Conservation (phyloP, 2,113 vertebrate genomes). For the Monopterus albus region DNA sequence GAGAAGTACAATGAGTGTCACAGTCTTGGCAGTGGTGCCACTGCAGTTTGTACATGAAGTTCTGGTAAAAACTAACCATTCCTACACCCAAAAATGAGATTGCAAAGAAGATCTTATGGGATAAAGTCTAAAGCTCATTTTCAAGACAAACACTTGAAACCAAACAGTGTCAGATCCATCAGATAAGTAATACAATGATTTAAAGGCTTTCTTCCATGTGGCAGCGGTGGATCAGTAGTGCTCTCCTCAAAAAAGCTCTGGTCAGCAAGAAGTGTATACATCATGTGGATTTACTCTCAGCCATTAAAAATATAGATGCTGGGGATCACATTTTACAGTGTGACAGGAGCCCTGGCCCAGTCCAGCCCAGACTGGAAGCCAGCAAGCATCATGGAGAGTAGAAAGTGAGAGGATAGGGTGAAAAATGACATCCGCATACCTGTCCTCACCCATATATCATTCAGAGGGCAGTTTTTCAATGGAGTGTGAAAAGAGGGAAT, state of each 20-base stretch:
- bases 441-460: conserved; percentile 72
- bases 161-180: neutral
- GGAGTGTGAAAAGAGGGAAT: conserved; percentile 59
- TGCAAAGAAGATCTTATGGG: neutral
- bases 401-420: conserved; percentile 57
- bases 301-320: conserved; percentile 75
- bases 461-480: conserved; percentile 58
- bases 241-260: conserved; percentile 16
- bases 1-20: neutral
- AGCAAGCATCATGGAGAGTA: neutral
- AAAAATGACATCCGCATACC: conserved; percentile 72
- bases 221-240: conserved; percentile 7
- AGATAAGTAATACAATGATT: conserved; percentile 11
- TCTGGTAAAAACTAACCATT: neutral
- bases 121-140: neutral
- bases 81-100: neutral
- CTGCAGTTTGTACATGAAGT: neutral
- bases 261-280: conserved; percentile 44
- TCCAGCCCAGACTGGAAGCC: conserved; percentile 6
- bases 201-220: neutral
- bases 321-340: conserved; percentile 65
- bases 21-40: neutral
- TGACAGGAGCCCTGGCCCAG: conserved; percentile 43
- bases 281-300: conserved; percentile 73
- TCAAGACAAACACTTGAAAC: neutral